Percentiles rank a stretch among this genome's conserved stretches.
Evolutionary conservation across 2,797 vertebrate genomes (phyloP).

Genomic region (Phylloscopus collybita): DNA sequence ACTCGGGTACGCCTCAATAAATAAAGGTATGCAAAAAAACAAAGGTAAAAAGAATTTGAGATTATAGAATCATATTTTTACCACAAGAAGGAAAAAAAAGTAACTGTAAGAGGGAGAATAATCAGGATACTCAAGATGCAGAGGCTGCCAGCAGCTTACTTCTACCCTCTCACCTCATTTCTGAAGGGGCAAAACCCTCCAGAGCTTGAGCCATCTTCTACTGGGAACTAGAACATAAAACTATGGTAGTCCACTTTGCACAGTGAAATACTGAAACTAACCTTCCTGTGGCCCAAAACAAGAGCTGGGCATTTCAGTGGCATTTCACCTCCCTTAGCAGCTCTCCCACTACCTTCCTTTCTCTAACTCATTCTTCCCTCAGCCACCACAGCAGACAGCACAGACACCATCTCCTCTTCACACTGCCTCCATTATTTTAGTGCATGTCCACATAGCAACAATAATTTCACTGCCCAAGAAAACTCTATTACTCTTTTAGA

Average conservation of each 20-base stretch:
- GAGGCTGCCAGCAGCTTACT: not conserved
- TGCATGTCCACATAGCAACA: not conserved
- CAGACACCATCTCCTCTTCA: not conserved
- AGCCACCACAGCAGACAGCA: not conserved
- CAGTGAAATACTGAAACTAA: not conserved
- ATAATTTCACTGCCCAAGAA: not conserved
- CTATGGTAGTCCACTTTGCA: rapidly evolving
- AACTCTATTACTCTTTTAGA: not conserved
- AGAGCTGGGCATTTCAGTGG: not conserved
- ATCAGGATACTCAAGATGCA: not conserved
- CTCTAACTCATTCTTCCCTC: not conserved
- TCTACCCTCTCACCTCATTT: not conserved
- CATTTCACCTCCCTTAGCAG: not conserved
- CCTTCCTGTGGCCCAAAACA: not conserved
- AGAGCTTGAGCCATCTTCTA: not conserved
- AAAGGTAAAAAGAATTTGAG: conserved; percentile 9
- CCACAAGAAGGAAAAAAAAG: not conserved
- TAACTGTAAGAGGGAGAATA: not conserved
- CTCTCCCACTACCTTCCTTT: not conserved
- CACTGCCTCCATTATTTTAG: not conserved
- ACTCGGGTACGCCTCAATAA: not conserved
- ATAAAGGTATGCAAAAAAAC: not conserved
- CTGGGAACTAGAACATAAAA: not conserved
- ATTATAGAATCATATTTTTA: not conserved
- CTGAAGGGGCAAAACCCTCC: not conserved